Percentiles rank a stretch among this genome's conserved stretches.
Evolutionary conservation across 2,888 invertebrate genomes (phyloP).

Genomic region (Diaperis boleti): DNA sequence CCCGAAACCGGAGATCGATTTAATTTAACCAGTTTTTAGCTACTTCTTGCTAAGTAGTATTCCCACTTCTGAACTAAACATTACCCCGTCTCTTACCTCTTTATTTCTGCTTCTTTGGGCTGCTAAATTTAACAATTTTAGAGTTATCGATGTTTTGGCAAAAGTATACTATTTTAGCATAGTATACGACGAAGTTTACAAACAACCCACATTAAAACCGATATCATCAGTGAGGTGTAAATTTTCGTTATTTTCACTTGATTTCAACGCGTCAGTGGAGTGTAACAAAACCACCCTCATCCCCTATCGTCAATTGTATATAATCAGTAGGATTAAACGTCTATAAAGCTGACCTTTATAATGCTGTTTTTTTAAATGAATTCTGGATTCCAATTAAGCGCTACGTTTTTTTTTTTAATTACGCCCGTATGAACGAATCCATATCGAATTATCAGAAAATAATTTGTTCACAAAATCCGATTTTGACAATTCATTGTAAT

Average conservation of each 20-base stretch:
- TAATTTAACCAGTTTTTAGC: conserved; percentile 38
- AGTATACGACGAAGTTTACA: not conserved
- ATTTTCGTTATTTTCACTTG: too few relatives aligned
- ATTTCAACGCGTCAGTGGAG: too few relatives aligned
- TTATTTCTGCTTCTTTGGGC: conserved; percentile 24
- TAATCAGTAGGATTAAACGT: too few relatives aligned
- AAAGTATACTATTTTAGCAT: conserved; percentile 1
- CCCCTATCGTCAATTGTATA: too few relatives aligned
- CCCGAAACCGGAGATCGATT: conserved; percentile 37
- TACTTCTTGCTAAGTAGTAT: conserved; percentile 8
- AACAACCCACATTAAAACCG: too few relatives aligned
- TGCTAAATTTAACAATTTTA: conserved; percentile 29
- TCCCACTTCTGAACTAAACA: not conserved
- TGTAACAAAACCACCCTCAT: too few relatives aligned
- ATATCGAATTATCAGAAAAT: conserved; percentile 30
- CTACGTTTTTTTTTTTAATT: too few relatives aligned
- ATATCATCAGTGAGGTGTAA: too few relatives aligned
- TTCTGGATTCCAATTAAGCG: too few relatives aligned
- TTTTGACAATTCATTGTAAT: conserved; percentile 38
- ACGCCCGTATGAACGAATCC: conserved; percentile 8
- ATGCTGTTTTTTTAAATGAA: too few relatives aligned
- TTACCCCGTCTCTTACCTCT: conserved; percentile 8
- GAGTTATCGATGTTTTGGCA: conserved; percentile 6
- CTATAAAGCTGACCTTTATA: too few relatives aligned
- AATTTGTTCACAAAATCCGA: conserved; percentile 30